Evolutionary conservation across 2,888 invertebrate species (phyloP).

Genomic region (Acrobasis repandana): DNA sequence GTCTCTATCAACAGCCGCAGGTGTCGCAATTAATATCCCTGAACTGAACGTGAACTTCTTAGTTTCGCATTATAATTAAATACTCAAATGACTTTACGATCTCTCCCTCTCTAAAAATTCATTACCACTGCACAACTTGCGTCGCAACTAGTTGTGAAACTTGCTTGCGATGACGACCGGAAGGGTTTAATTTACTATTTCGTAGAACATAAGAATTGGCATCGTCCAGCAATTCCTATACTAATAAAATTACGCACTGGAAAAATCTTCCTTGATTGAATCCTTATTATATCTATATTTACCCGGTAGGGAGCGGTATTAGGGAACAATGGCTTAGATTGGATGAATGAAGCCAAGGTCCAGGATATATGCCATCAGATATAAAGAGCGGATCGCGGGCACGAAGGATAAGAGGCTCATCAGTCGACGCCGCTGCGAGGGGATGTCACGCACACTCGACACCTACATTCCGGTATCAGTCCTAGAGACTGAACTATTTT

Average conservation of each 20-base stretch:
- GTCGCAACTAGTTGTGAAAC: too few relatives aligned
- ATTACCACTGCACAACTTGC: too few relatives aligned
- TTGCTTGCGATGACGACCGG: too few relatives aligned
- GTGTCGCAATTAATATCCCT: slow-evolving; percentile 11
- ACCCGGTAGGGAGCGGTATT: not conserved
- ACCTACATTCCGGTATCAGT: not conserved
- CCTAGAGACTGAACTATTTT: too few relatives aligned
- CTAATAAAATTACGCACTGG: too few relatives aligned
- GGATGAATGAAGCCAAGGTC: slow-evolving; percentile 28
- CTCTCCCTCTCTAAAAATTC: too few relatives aligned
- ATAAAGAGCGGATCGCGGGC: slow-evolving; percentile 28
- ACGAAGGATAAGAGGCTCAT: slow-evolving; percentile 24
- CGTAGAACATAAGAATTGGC: too few relatives aligned
- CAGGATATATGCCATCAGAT: slow-evolving; percentile 25
- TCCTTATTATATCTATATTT: not conserved
- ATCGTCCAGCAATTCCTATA: too few relatives aligned
- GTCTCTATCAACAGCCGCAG: slow-evolving; percentile 1
- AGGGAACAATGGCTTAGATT: slow-evolving; percentile 15
- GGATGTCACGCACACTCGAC: not conserved
- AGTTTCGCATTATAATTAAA: too few relatives aligned
- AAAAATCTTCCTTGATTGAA: not conserved
- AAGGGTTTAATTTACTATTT: too few relatives aligned
- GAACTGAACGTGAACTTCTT: not conserved
- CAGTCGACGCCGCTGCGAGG: slow-evolving; percentile 3
- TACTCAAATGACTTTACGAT: too few relatives aligned